These are phyloP conservation scores for Zaprionus capensis DNA, from an alignment of 1,140 invertebrate species.

Conservation along the genomic window DNA sequence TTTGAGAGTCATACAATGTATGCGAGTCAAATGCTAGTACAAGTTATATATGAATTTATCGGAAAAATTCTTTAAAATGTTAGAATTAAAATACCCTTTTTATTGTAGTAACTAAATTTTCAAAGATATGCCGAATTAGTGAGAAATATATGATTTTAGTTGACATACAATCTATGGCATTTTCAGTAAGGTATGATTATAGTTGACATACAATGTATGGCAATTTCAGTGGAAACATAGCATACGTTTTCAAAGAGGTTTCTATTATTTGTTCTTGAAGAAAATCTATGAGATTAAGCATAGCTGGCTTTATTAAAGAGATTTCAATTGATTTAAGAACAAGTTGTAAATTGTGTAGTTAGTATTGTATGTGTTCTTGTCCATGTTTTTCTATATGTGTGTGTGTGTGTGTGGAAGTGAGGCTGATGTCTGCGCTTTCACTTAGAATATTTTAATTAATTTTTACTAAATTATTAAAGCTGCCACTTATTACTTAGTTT, in stretches of 20 bases:
- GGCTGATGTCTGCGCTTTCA: slow-evolving; percentile 41
- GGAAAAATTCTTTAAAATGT: no score
- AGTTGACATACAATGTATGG: neutral
- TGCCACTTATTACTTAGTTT: slow-evolving; percentile 81
- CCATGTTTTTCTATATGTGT: slow-evolving; percentile 10
- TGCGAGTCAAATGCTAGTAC: neutral
- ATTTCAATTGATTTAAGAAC: slow-evolving; percentile 59
- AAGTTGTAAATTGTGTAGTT: neutral
- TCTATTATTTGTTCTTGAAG: neutral
- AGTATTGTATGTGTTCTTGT: slow-evolving; percentile 16
- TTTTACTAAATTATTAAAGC: slow-evolving; percentile 84
- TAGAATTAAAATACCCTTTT: no score
- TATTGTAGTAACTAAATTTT: no score
- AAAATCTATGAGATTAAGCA: slow-evolving; percentile 24
- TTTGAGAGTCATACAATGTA: neutral
- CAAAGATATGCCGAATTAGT: no score
- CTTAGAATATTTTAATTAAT: slow-evolving; percentile 66
- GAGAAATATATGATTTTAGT: no score
- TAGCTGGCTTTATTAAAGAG: slow-evolving; percentile 61
- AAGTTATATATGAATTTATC: no score
- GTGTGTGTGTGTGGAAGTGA: slow-evolving; percentile 32
- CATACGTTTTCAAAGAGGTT: slow-evolving; percentile 3
- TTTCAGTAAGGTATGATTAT: neutral
- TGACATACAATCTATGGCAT: neutral
- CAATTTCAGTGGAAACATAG: neutral